A percentile compares a stretch with the other conserved stretches of the same genome.
Conservation (phyloP, 2,113 vertebrate genomes). For the Aix galericulata region DNA sequence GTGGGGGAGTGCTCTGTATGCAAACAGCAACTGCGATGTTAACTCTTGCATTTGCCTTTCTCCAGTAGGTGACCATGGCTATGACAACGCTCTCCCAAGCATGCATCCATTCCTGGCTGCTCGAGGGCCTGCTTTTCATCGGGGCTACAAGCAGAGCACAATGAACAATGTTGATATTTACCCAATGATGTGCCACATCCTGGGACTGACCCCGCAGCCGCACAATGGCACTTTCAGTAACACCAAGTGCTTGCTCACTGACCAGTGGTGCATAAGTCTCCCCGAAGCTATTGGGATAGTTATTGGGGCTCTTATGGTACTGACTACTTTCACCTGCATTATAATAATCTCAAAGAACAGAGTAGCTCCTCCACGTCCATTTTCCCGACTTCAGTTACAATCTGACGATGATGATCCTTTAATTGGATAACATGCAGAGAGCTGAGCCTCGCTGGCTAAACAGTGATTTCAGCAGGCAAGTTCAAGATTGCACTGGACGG, state of each 20-base stretch:
- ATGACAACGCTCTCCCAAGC: slow-evolving; percentile 88
- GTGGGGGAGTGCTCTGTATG: fast-evolving
- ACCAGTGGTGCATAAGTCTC: slow-evolving; percentile 80
- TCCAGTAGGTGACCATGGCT: slow-evolving; percentile 95
- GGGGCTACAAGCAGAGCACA: slow-evolving; percentile 66
- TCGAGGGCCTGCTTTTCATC: slow-evolving; percentile 86
- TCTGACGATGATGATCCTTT: slow-evolving; percentile 84
- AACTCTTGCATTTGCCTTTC: not conserved
- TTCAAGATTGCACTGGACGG: slow-evolving; percentile 11
- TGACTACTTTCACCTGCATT: slow-evolving; percentile 82
- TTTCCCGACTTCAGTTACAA: slow-evolving; percentile 85
- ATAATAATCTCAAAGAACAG: slow-evolving; percentile 77
- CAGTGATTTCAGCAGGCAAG: not conserved
- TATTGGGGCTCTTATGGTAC: slow-evolving; percentile 80
- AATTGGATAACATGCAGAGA: slow-evolving; percentile 65
- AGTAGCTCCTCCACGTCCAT: slow-evolving; percentile 41
- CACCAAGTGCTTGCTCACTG: slow-evolving; percentile 80
- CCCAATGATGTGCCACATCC: slow-evolving; percentile 92
- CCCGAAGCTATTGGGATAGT: slow-evolving; percentile 82
- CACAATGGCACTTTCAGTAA: slow-evolving; percentile 88
- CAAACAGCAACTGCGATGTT: not conserved
- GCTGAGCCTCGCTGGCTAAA: fast-evolving
- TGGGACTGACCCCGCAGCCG: slow-evolving; percentile 79
- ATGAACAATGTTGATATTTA: slow-evolving; percentile 91
- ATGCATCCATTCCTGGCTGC: slow-evolving; percentile 97